Base-by-base conservation (phyloP, 2,797 vertebrate genomes). In the Brotogeris chrysoptera region DNA sequence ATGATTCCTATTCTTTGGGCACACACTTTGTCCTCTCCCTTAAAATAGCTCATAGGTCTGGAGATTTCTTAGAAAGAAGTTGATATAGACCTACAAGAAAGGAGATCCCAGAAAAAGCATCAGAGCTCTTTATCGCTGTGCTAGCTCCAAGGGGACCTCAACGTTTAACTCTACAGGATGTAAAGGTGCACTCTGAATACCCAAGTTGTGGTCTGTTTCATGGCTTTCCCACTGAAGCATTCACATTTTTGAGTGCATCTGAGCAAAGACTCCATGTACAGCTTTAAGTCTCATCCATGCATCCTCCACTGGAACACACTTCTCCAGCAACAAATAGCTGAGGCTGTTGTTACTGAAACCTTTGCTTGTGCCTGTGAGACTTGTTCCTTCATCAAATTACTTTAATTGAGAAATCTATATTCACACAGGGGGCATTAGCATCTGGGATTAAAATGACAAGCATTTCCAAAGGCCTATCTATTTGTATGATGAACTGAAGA, bases 401-500 rank as follows among this genome's bases (percentile, higher is more conserved):
- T 91, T 95, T 98, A 98, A 97, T 96, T 96, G 90, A 97, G 90
- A 98, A 97, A 97, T 96, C 95, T 96, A 90, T 96, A 97, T 95
- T 86, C 94, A 92, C 94, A 87, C 20, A 72, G 69, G 91, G 80
- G 80, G 70, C 80, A 96, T 88, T 76, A 86, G 30, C 93, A 96
- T 84, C 80, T 96, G 87, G 94, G 90, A 94, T 95, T 86, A 94
- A 97, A 97, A 96, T 94, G 41, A 96, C 36, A 47, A 86, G 80
- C 17, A 5, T 96, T 97, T 97, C 94, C 76, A 93, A 63, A 74
- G 90, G 55, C 21, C 91, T 74, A n/a, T 82, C 85, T 90, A 70
- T 92, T 78, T 95, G 78, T 96, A 25, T 89, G 63, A 82, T 77
- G 41, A 79, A 91, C 61, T 95, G 81, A 96, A 95, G 92, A 93